Percentiles rank a stretch among this genome's conserved stretches.
phyloP scores from a whole-genome alignment of 23 tunicate genomes.

The Halocynthia roretzi region DNA sequence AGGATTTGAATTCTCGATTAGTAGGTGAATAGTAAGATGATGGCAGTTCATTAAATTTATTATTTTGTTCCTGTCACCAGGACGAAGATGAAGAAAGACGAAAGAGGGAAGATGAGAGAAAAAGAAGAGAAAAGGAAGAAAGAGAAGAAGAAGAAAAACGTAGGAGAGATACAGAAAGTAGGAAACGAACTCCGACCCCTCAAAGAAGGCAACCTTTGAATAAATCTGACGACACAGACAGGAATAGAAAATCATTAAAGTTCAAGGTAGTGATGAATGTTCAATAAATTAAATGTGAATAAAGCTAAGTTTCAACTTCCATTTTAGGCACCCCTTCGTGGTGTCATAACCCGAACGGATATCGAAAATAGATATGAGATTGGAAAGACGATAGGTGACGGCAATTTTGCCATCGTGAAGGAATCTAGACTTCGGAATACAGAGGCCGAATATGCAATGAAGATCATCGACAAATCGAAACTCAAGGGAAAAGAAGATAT shows the following conservation, averaged over 20 bases:
- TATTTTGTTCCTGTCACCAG: not conserved
- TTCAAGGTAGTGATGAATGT: constrained; percentile 41
- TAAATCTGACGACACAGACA: constrained; percentile 83
- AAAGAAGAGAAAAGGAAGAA: constrained; percentile 14
- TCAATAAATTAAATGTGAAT: not conserved
- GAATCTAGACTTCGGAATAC: constrained; percentile 90
- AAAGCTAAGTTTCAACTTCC: constrained; percentile 1
- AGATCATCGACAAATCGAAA: constrained; percentile 92
- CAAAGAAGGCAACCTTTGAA: constrained; percentile 26
- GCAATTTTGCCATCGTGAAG: constrained; percentile 94
- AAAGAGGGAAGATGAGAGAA: constrained; percentile 27
- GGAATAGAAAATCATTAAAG: constrained; percentile 60
- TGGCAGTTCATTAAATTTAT: no score
- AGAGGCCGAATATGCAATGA: constrained; percentile 95
- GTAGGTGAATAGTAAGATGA: no score
- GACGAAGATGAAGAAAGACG: constrained; percentile 27
- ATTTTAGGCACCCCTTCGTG: constrained; percentile 78
- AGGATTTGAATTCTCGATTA: no score
- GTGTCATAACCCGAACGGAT: constrained; percentile 38
- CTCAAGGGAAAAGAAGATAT: constrained; percentile 91
- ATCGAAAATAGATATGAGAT: constrained; percentile 89
- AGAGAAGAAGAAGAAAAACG: constrained; percentile 41
- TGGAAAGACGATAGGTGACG: constrained; percentile 95
- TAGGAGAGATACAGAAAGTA: constrained; percentile 20
- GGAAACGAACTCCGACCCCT: constrained; percentile 9